A percentile compares a stretch with the other conserved stretches of the same genome.
These are phyloP conservation scores for Agrilus mali DNA, from an alignment of 2,888 invertebrate genomes.

Conservation along the genomic window DNA sequence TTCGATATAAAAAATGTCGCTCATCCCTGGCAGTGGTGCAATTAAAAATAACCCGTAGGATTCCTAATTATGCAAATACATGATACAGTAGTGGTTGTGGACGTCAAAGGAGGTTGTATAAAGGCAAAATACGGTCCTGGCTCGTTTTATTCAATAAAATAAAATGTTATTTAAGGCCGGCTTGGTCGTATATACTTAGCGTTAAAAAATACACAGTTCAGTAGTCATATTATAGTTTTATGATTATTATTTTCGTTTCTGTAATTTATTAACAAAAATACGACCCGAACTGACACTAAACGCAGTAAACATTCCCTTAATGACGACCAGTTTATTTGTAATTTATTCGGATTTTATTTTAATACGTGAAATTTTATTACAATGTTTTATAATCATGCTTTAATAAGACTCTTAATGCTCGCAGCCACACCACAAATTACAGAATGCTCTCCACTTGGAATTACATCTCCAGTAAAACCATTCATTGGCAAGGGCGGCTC, in stretches of 20 bases:
- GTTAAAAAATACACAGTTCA: constrained; percentile 26
- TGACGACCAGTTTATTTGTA: constrained; percentile 36
- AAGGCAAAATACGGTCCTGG: constrained; percentile 19
- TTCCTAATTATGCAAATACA: constrained; percentile 15
- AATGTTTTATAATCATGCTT: constrained; percentile 38
- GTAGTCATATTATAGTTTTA: constrained; percentile 37
- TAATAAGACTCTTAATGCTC: constrained; percentile 35
- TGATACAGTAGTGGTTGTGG: constrained; percentile 20
- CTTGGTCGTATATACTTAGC: not conserved
- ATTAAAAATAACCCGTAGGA: too few relatives aligned
- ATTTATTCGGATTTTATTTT: constrained; percentile 39
- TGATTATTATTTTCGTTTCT: constrained; percentile 35
- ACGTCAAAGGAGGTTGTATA: constrained; percentile 16
- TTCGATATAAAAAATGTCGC: too few relatives aligned
- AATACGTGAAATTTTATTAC: constrained; percentile 39
- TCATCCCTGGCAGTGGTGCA: too few relatives aligned
- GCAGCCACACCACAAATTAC: constrained; percentile 31
- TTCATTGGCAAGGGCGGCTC: too few relatives aligned
- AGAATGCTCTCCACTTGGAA: constrained; percentile 15
- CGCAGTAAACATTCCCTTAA: constrained; percentile 36
- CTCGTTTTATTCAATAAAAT: constrained; percentile 26
- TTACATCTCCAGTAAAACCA: constrained; percentile 10
- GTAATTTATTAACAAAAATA: constrained; percentile 39
- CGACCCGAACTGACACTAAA: constrained; percentile 33
- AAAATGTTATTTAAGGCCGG: constrained; percentile 24